Base-by-base conservation (phyloP, 2,888 invertebrate species). In the Netelia virgata region DNA sequence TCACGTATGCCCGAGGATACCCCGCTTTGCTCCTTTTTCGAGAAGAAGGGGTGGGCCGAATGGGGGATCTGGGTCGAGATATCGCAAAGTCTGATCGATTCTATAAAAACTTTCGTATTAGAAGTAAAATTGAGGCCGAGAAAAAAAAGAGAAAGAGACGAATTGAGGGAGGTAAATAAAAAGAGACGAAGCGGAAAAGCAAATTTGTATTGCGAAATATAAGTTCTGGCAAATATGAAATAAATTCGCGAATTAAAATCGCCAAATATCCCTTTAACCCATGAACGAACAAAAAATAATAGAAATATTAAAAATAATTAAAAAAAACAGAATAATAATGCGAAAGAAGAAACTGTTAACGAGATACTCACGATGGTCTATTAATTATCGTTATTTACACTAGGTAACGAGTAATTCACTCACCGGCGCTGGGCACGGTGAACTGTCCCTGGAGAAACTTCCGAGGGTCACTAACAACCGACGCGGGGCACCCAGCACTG, bases 401-500 rank as follows among this genome's bases (percentile, higher is more conserved):
- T 47, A 20, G 16, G 47, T 9, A 16, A 43, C 14, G 20, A 53
- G 20, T 57, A 20, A 82, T 59, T 74, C 74, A 90, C 91, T 93
- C 89, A 93, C 93, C 90, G 89, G 79, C 84, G 89, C 84, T 81
- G 92, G 89, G 89, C 89, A 88, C 76, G 92, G 91, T 85, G 93
- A 93, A 82, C 86, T 90, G 90, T 93, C 93, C 90, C 92, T 92
- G 88, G 93, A 93, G 91, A 93, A 91, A 89, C 92, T 93, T 87
- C 93, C 92, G 84, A 93, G 91, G 89, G 92, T 92, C 86, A 92
- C 91, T 87, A 93, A 86, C 84, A 93, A 90, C 76, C 93, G 92
- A 83, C 93, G 93, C 88, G 93, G 91, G 87, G 93, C 92, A 89
- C 92, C 92, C 90, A 93, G 89, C 91, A 93, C 92, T 14, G 93